Conservation (phyloP, 2,797 vertebrate genomes). For the Brotula barbata region DNA sequence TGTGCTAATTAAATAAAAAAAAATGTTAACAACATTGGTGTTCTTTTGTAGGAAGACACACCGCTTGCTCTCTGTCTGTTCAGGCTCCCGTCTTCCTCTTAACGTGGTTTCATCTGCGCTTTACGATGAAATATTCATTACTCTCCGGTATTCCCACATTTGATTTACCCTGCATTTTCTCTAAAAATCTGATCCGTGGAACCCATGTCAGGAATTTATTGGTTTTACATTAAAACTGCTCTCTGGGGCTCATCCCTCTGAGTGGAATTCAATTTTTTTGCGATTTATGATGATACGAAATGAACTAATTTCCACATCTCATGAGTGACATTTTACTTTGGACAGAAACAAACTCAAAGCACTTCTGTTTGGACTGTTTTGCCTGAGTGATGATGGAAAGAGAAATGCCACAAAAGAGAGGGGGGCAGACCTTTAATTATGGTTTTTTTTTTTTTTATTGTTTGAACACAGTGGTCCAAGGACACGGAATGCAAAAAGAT, state of each 20-base stretch:
- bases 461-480: background rate
- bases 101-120: constrained; percentile 53
- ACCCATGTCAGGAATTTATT: constrained; percentile 58
- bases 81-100: constrained; percentile 33
- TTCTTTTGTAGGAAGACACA: constrained; percentile 35
- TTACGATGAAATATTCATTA: constrained; percentile 74
- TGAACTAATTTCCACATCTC: constrained; percentile 52
- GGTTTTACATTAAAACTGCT: constrained; percentile 61
- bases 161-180: constrained; percentile 49
- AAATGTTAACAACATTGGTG: constrained; percentile 57
- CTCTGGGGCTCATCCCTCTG: constrained; percentile 28
- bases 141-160: constrained; percentile 61
- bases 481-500: constrained; percentile 18
- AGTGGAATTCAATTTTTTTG: constrained; percentile 44
- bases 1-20: constrained; percentile 71
- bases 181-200: constrained; percentile 62
- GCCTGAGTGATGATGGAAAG: constrained; percentile 37
- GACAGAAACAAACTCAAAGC: constrained; percentile 44
- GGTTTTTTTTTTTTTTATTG: constrained; percentile 21
- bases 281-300: constrained; percentile 56
- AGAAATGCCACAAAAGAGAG: constrained; percentile 11
- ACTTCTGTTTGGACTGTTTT: constrained; percentile 31
- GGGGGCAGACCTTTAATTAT: background rate
- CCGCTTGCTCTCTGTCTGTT: constrained; percentile 14
- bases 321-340: constrained; percentile 51